Evolutionary conservation across 2,797 vertebrate species (phyloP), one percentile per base, ranked within the genome.

Genomic region (Enteromius treurensis): DNA sequence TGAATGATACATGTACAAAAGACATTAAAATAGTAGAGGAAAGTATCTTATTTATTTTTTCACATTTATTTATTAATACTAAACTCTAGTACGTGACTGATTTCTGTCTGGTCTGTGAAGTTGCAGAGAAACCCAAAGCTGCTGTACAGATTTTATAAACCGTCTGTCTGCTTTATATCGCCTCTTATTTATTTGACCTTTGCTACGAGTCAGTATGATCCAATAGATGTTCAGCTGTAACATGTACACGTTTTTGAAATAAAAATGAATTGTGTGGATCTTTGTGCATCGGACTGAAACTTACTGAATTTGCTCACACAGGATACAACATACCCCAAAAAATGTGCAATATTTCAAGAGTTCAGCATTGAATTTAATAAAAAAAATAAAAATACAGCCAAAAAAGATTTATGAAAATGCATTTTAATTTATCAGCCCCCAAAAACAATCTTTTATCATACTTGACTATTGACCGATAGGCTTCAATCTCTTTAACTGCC

Each of bases 11-110:
- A 89, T 93, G 90, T 93, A 92, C 89, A 93, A 91, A 78, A 71
- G 34, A 1, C 92, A 90, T 91, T 87, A 93, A 91, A 93, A 90
- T 91, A 92, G 92, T 92, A 93, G 92, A 91, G 91, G 86, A 93
- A 92, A 95, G 91, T 92, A 93, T 89, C 92, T 92, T 96, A 95
- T 95, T 96, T 95, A 95, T 95, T 96, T 96, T 96, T 96, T 95
- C 94, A 95, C 93, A 93, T 95, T 94, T 96, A 96, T 96, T 96
- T 96, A 96, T 96, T 95, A 94, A 90, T 94, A 95, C 92, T 93
- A 91, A 93, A 93, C 89, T 90, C 88, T 93, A 94, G 92, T 91
- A 84, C 90, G 86, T 88, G 89, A 47, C 67, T 53, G 47, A 84
- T 53, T 87, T 90, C 79, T 88, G 85, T 85, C 77, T 79, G 42